Conservation (phyloP, 2,113 vertebrate genomes). For the Coptodon bakossiorum region DNA sequence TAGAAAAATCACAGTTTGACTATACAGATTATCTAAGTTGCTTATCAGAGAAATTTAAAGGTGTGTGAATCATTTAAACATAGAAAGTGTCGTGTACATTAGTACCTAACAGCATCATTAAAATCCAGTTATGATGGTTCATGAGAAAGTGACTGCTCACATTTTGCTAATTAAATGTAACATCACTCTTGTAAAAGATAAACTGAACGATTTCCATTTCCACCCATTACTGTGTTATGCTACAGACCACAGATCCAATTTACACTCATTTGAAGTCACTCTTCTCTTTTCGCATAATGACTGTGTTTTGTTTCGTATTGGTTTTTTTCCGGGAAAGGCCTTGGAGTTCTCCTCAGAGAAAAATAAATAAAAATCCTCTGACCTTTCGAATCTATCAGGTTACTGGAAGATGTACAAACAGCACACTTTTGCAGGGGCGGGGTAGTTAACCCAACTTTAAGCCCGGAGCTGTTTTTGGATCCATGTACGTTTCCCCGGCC, state of each 20-base stretch:
- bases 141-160: background rate
- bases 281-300: background rate
- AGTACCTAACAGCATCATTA: background rate
- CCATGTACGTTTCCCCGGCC: background rate
- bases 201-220: slow-evolving; percentile 6
- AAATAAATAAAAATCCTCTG: background rate
- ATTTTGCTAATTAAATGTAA: background rate
- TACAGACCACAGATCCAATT: slow-evolving; percentile 15
- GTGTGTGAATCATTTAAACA: background rate
- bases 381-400: slow-evolving; percentile 1
- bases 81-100: background rate
- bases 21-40: background rate
- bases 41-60: background rate
- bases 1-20: background rate
- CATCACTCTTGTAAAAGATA: background rate
- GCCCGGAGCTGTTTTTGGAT: background rate
- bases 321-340: background rate
- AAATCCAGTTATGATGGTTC: background rate
- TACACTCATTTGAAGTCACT: background rate
- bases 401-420: background rate
- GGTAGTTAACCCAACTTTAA: background rate
- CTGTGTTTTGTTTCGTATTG: background rate
- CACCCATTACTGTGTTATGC: background rate
- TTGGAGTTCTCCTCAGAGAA: background rate
- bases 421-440: background rate